Evolutionary conservation across 2,888 invertebrate species (phyloP).

Genomic region (Drosophila incognita): DNA sequence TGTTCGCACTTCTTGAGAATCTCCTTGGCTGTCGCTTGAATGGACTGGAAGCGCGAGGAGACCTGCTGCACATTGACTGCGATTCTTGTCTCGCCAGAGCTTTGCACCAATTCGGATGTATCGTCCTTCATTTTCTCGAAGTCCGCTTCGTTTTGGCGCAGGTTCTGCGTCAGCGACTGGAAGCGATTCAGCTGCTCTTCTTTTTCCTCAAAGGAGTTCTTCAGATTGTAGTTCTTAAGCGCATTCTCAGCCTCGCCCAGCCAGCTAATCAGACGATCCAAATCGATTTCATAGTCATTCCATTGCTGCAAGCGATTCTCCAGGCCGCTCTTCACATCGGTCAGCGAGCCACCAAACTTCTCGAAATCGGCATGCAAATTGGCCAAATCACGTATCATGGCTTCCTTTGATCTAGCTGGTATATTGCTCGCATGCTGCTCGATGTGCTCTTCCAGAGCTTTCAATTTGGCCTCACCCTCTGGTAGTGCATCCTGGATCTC

Average conservation of each 20-base stretch:
- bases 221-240: constrained; percentile 93
- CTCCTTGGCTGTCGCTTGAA: constrained; percentile 95
- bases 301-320: constrained; percentile 95
- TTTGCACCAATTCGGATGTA: constrained; percentile 93
- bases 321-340: constrained; percentile 91
- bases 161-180: constrained; percentile 91
- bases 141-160: constrained; percentile 93
- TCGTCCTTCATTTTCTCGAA: constrained; percentile 94
- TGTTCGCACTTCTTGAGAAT: constrained; percentile 96
- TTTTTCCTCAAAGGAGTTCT: constrained; percentile 95
- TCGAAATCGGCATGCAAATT: constrained; percentile 93
- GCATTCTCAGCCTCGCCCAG: constrained; percentile 93
- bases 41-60: constrained; percentile 94
- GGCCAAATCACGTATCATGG: constrained; percentile 92
- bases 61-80: constrained; percentile 95
- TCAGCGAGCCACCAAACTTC: constrained; percentile 91
- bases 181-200: constrained; percentile 95
- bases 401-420: constrained; percentile 93
- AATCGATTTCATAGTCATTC: constrained; percentile 94
- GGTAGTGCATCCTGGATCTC: constrained; percentile 92
- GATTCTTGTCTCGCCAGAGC: constrained; percentile 93
- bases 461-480: constrained; percentile 91
- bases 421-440: constrained; percentile 89
- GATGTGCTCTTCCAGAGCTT: constrained; percentile 90
- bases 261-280: constrained; percentile 93